phyloP scores from a whole-genome alignment of 2,797 vertebrate species.

The Salmo trutta region DNA sequence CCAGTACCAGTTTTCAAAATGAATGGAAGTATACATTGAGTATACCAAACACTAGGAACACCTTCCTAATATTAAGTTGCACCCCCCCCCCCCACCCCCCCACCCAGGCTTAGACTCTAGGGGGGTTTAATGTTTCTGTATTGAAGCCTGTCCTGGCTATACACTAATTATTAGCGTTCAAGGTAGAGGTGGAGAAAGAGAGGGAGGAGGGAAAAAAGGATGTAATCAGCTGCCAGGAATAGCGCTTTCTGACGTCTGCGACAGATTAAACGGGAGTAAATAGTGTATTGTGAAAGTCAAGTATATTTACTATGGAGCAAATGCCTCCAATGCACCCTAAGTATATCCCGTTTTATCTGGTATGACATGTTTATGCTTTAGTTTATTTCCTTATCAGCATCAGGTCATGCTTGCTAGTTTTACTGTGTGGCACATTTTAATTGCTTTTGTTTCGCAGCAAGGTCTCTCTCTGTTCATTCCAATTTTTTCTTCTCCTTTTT shows the following conservation, averaged over 20 bases:
- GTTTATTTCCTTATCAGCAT: slow-evolving; percentile 3
- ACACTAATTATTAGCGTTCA: not conserved
- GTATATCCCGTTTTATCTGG: slow-evolving; percentile 4
- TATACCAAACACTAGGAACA: too few species aligned
- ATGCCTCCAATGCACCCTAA: not conserved
- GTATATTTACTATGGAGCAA: slow-evolving; percentile 3
- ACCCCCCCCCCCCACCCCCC: too few species aligned
- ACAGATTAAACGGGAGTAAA: not conserved
- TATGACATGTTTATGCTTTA: slow-evolving; percentile 3
- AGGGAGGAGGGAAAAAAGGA: not conserved
- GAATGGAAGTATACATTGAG: too few species aligned
- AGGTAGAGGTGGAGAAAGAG: not conserved
- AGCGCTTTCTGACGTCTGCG: not conserved
- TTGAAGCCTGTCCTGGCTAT: not conserved
- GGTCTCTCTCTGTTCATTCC: not conserved
- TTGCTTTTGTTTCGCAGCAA: slow-evolving; percentile 16
- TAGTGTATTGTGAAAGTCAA: not conserved
- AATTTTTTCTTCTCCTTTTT: not conserved
- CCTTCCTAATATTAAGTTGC: too few species aligned
- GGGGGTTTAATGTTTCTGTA: not conserved
- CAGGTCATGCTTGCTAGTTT: slow-evolving; percentile 5
- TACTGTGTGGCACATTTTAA: slow-evolving; percentile 10
- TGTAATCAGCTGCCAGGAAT: slow-evolving; percentile 27
- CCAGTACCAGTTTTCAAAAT: too few species aligned
- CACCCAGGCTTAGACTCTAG: too few species aligned